Evolutionary conservation across 2,113 vertebrate genomes (phyloP).

Genomic region (Pardalotus punctatus): DNA sequence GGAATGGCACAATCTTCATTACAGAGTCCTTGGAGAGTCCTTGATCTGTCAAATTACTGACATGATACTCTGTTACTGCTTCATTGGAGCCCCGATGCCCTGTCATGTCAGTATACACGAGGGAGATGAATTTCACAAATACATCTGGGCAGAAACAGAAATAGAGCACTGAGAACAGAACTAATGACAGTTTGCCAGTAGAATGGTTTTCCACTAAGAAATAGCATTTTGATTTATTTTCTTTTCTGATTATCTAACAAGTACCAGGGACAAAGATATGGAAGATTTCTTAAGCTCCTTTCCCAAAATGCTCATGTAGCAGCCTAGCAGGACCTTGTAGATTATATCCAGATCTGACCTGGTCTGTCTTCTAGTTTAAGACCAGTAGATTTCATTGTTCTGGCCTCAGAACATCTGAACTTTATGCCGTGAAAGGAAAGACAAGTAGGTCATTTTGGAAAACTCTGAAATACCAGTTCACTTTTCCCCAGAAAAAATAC

Average conservation of each 20-base stretch:
- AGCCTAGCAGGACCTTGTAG: not conserved
- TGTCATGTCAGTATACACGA: not conserved
- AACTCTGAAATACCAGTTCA: not conserved
- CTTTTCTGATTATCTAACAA: not conserved
- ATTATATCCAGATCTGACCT: not conserved
- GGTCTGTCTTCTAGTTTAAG: not conserved
- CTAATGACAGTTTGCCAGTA: not conserved
- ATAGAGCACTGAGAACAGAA: not conserved
- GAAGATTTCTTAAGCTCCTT: not conserved
- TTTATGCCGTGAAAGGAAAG: not conserved
- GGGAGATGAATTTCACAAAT: not conserved
- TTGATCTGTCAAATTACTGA: constrained; percentile 34
- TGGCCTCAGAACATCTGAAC: not conserved
- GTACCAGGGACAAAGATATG: not conserved
- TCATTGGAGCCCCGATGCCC: not conserved
- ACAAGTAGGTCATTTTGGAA: not conserved
- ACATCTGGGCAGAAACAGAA: not conserved
- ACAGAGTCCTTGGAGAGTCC: not conserved
- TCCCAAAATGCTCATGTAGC: not conserved
- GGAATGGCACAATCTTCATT: not conserved
- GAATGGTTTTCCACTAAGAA: not conserved
- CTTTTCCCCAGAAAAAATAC: not conserved
- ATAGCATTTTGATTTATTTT: not conserved
- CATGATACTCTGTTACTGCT: not conserved
- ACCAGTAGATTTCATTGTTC: not conserved